Base-by-base conservation (phyloP, 2,797 vertebrate species). In the Poeciliopsis infans region DNA sequence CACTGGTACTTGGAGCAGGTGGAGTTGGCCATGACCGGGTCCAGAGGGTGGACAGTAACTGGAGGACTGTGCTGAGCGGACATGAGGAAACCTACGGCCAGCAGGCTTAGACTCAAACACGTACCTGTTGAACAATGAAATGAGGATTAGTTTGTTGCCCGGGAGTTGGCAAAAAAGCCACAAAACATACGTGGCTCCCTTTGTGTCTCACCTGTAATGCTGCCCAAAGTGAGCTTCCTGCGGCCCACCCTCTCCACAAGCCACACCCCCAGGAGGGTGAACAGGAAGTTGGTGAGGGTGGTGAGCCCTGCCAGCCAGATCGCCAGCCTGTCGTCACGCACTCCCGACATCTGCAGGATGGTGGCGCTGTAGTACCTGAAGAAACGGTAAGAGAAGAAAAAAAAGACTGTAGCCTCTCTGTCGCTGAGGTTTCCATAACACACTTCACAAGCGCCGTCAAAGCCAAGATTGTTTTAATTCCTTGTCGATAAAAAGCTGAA, bases 291-390 rank as follows among this genome's bases (percentile, higher is more conserved):
- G 83, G 98, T 99, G 83, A 99, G 96, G 1, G 98, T 97, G 74
- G 98, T 96, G 55, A 98, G 93, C 0, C 97, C 97, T 2, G 98
- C 96, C 83, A 99, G 93, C 98, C 98, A 99, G 91, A 99, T 99
- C 0, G 98, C 98, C 49, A 98, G 90, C 68, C 95, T 96, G 85
- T 99, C 98, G 0, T 99, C 96, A 85, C 96, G 95, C 59, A 99
- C 97, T 68, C 98, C 98, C 0, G 98, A 98, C 98, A 99, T 99
- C 95, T 99, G 98, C 88, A 99, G 96, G 92, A 99, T 99, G 86
- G 98, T 99, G 86, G 98, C 98, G 43, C 97, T 99, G 95, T 99
- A 99, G 93, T 99, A 99, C 98, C 98, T 99, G 46, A 76, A 88
- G 70, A 69, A 53, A 68, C 2, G 41, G 2, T 13, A 18, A 64